phyloP scores from a whole-genome alignment of 2,888 invertebrate genomes.

The Luperina nickerlii region DNA sequence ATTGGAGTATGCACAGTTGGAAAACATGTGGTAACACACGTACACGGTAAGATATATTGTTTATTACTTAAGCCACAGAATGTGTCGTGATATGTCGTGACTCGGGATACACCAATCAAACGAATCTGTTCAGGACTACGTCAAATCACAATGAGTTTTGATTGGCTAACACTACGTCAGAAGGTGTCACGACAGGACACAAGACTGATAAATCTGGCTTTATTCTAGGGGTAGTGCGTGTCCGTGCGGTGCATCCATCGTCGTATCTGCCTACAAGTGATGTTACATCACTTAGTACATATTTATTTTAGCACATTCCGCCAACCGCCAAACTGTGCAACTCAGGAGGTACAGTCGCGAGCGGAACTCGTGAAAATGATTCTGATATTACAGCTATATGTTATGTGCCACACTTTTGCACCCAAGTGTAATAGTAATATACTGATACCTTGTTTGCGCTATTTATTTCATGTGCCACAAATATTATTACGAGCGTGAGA shows the following conservation, averaged over 20 bases:
- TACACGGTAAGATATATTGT: no score
- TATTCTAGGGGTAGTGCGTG: not conserved
- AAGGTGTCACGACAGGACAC: no score
- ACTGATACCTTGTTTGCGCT: constrained; percentile 25
- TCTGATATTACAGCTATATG: constrained; percentile 44
- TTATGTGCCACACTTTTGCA: constrained; percentile 38
- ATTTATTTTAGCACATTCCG: not conserved
- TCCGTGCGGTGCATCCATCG: not conserved
- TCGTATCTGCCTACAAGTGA: not conserved
- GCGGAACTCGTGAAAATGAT: constrained; percentile 48
- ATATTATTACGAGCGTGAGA: constrained; percentile 21
- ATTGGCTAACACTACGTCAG: no score
- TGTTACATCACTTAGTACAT: no score
- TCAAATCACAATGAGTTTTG: no score
- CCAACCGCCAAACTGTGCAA: constrained; percentile 44
- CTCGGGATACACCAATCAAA: no score
- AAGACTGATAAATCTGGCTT: no score
- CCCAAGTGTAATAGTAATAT: constrained; percentile 39
- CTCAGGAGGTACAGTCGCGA: constrained; percentile 9
- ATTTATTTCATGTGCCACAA: constrained; percentile 32
- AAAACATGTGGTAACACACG: no score
- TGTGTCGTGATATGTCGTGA: no score
- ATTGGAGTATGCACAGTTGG: no score
- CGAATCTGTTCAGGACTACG: no score
- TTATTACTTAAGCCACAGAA: no score